Base-by-base conservation (phyloP, 2,113 vertebrate species). In the Genyomyrus donnyi region DNA sequence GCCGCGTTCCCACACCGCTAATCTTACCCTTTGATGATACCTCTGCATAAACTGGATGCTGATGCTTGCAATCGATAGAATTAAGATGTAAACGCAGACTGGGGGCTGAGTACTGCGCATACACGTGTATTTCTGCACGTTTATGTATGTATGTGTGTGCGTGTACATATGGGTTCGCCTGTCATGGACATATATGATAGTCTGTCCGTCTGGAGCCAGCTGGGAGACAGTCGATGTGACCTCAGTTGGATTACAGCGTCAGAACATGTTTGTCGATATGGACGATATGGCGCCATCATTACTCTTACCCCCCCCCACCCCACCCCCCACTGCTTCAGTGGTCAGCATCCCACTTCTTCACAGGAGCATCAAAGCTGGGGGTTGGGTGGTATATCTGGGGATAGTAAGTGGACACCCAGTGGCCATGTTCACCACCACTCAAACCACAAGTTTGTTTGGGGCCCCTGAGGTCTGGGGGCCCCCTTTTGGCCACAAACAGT, bases 221-320 rank as follows among this genome's bases (percentile, higher is more conserved):
- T 96, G 95, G 96, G 96, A 97, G 96, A 96, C 95, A 96, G 96
- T 97, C 96, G 97, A 97, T 97, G 97, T 97, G 96, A 96, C 96
- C 96, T 93, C 94, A 97, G 96, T 97, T 96, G 96, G 96, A 96
- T 96, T 96, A 96, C 96, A 97, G 96, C 96, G 95, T 96, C 95
- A 95, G 95, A 77, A 96, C 87, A 91, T 96, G 95, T 96, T 96
- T 97, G 96, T 96, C 96, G 95, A 96, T 96, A 97, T 96, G 95
- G 95, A 95, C 96, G 95, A 97, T 97, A 97, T 97, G 97, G 95
- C 97, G 96, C 95, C 95, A 95, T 96, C 95, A 90, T 91, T 93
- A 95, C 96, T 96, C 97, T 97, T 97, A 53, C 52, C 52, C 17
- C 96, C 17, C 96, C 96, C 97, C 97, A 0, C 97, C 97, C 24